Evolutionary conservation across 1,140 invertebrate genomes (phyloP).

Genomic region (Drosophila lacertosa): DNA sequence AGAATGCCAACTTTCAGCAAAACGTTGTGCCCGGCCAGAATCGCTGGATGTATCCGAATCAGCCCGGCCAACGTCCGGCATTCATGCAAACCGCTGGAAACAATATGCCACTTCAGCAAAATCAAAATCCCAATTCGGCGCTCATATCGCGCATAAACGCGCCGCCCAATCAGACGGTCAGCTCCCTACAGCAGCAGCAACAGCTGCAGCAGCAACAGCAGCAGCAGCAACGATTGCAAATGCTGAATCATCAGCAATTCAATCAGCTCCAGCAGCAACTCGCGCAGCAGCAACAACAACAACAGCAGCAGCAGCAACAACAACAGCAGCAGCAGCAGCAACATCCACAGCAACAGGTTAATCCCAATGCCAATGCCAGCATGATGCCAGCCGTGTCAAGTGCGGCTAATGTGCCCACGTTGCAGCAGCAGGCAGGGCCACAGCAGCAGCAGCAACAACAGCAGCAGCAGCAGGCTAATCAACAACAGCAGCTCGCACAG

Average conservation of each 20-base stretch:
- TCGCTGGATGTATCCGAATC: slow-evolving; percentile 78
- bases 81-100: slow-evolving; percentile 68
- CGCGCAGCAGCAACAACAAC: slow-evolving; percentile 84
- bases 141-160: slow-evolving; percentile 89
- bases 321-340: slow-evolving; percentile 83
- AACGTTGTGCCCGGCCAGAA: slow-evolving; percentile 67
- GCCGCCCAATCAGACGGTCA: slow-evolving; percentile 86
- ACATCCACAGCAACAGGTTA: slow-evolving; percentile 84
- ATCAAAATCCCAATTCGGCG: slow-evolving; percentile 85
- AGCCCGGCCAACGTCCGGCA: slow-evolving; percentile 66
- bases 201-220: slow-evolving; percentile 69
- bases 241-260: slow-evolving; percentile 78
- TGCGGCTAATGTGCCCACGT: slow-evolving; percentile 50
- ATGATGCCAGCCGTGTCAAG: slow-evolving; percentile 63
- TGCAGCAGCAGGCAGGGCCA: slow-evolving; percentile 48
- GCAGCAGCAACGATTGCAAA: slow-evolving; percentile 83
- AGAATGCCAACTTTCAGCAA: slow-evolving; percentile 73
- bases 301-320: slow-evolving; percentile 67
- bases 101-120: slow-evolving; percentile 63
- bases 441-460: slow-evolving; percentile 51
- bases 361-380: slow-evolving; percentile 61
- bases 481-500: slow-evolving; percentile 69
- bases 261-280: slow-evolving; percentile 84
- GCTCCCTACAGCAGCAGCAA: slow-evolving; percentile 84
- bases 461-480: slow-evolving; percentile 73